Percentiles rank a stretch among this genome's conserved stretches.
phyloP scores from a whole-genome alignment of 2,797 vertebrate species.

The Alca torda region DNA sequence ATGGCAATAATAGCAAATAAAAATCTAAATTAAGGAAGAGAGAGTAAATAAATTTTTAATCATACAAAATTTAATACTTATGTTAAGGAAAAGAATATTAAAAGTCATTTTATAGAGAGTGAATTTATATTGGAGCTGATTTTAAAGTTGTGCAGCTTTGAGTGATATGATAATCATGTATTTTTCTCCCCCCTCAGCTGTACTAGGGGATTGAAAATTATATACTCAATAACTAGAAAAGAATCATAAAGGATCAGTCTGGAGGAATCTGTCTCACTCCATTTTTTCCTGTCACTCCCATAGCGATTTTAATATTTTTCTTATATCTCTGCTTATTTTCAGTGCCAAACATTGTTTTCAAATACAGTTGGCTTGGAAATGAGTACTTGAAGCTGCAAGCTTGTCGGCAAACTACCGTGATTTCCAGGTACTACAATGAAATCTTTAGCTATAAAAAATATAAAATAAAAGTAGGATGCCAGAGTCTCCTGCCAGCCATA shows the following conservation, averaged over 20 bases:
- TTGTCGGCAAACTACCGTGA: constrained; percentile 44
- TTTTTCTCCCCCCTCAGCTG: constrained; percentile 63
- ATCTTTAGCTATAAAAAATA: constrained; percentile 51
- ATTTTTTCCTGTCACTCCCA: constrained; percentile 85
- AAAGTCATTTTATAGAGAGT: constrained; percentile 80
- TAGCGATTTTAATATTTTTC: constrained; percentile 85
- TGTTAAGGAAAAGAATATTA: constrained; percentile 81
- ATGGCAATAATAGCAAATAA: constrained; percentile 66
- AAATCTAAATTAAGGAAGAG: constrained; percentile 74
- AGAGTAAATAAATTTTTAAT: constrained; percentile 79
- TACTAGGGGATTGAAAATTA: constrained; percentile 81
- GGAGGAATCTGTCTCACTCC: constrained; percentile 80
- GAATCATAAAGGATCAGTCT: constrained; percentile 83
- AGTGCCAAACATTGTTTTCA: constrained; percentile 82
- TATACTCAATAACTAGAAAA: constrained; percentile 80
- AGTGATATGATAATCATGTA: constrained; percentile 80
- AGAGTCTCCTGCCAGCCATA: constrained; percentile 42
- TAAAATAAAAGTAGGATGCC: constrained; percentile 43
- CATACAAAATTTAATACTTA: constrained; percentile 77
- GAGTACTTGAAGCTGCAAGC: constrained; percentile 45
- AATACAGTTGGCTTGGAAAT: constrained; percentile 77
- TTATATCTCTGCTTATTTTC: constrained; percentile 79
- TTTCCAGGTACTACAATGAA: constrained; percentile 63
- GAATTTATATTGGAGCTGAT: constrained; percentile 78
- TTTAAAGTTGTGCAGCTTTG: constrained; percentile 73